Evolutionary conservation across 2,113 vertebrate species (phyloP).

Genomic region (Triplophysa dalaica): DNA sequence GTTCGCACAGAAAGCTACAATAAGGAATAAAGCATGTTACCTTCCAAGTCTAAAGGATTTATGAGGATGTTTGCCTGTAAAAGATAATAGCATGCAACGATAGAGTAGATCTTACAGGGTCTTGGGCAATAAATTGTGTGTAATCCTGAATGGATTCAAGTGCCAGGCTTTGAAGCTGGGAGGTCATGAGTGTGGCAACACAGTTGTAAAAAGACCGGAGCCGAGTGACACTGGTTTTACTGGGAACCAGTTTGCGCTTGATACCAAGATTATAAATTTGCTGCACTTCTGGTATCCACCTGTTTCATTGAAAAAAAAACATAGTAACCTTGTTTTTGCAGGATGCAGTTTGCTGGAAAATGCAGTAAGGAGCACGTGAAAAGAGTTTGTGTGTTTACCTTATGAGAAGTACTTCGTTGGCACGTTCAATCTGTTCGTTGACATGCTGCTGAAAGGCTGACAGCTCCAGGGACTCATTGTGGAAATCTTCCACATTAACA

Average conservation of each 20-base stretch:
- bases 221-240: constrained; percentile 65
- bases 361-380: neutral
- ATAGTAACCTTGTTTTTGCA: neutral
- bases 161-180: constrained; percentile 79
- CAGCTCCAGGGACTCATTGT: constrained; percentile 80
- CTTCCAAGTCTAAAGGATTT: neutral
- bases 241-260: constrained; percentile 75
- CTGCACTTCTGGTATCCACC: constrained; percentile 84
- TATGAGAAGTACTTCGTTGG: constrained; percentile 75
- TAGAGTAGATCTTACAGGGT: constrained; percentile 68
- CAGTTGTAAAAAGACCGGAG: constrained; percentile 82
- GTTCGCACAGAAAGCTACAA: constrained; percentile 74
- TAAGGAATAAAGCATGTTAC: neutral
- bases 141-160: constrained; percentile 82
- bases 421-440: constrained; percentile 74
- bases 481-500: constrained; percentile 79
- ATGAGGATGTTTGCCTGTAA: neutral
- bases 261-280: constrained; percentile 79
- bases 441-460: constrained; percentile 75
- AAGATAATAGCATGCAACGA: neutral
- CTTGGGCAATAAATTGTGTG: constrained; percentile 77
- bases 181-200: constrained; percentile 80
- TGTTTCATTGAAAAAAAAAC: constrained; percentile 59
- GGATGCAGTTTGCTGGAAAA: neutral
- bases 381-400: constrained; percentile 67